Percentiles rank a stretch among this genome's conserved stretches.
phyloP scores from a whole-genome alignment of 1,140 invertebrate genomes.

The Mactra quadrangularis region DNA sequence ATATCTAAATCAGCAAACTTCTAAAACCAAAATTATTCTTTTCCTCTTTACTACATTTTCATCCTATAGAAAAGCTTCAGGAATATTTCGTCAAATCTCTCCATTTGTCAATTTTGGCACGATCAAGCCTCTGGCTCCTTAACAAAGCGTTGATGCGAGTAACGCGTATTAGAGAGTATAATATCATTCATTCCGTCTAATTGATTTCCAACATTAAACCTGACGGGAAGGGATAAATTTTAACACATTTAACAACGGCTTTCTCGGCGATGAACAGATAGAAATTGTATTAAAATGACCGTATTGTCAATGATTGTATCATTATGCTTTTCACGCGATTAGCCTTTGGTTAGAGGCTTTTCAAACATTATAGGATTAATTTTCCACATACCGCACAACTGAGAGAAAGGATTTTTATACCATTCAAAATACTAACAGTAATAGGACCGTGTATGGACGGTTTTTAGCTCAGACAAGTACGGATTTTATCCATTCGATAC shows the following conservation, averaged over 20 bases:
- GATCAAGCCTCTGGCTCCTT: conserved; percentile 39
- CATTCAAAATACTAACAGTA: too few relatives aligned
- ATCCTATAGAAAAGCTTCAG: too few relatives aligned
- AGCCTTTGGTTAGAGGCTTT: conserved; percentile 11
- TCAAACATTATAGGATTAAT: conserved; percentile 40
- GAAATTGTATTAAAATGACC: conserved; percentile 20
- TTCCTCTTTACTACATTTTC: too few relatives aligned
- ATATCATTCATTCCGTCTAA: conserved; percentile 57
- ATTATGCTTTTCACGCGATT: conserved; percentile 45
- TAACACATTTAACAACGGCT: conserved; percentile 54
- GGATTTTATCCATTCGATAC: too few relatives aligned
- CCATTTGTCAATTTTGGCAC: conserved; percentile 44
- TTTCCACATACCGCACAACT: conserved; percentile 12
- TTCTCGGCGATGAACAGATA: conserved; percentile 16
- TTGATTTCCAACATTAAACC: conserved; percentile 51
- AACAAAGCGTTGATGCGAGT: conserved; percentile 22
- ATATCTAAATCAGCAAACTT: too few relatives aligned
- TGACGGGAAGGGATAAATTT: conserved; percentile 47
- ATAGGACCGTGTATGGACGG: too few relatives aligned
- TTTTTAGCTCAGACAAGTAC: too few relatives aligned
- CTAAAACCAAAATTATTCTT: too few relatives aligned
- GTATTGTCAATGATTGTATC: conserved; percentile 36
- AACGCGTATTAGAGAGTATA: conserved; percentile 42
- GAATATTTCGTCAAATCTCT: too few relatives aligned
- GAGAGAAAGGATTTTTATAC: too few relatives aligned